Evolutionary conservation across 2,888 invertebrate species (phyloP).

Genomic region (Ectobius pallidus): DNA sequence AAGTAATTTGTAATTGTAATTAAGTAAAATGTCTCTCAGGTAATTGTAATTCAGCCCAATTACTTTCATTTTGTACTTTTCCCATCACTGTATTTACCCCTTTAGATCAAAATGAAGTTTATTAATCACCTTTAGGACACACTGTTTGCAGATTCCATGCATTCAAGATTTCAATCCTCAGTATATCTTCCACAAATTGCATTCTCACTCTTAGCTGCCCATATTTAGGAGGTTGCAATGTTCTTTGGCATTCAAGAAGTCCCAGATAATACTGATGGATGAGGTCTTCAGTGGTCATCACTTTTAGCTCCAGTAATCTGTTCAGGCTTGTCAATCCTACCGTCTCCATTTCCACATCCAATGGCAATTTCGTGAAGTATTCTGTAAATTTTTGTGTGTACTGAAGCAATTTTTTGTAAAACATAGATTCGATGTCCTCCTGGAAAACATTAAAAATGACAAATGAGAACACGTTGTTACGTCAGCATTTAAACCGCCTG

Average conservation of each 20-base stretch:
- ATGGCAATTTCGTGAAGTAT: slow-evolving; percentile 84
- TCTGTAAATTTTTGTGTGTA: slow-evolving; percentile 84
- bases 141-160: slow-evolving; percentile 85
- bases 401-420: slow-evolving; percentile 87
- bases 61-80: too few species aligned
- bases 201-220: slow-evolving; percentile 80
- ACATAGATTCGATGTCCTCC: slow-evolving; percentile 91
- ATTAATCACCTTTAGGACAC: slow-evolving; percentile 80
- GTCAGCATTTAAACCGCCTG: too few species aligned
- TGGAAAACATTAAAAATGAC: too few species aligned
- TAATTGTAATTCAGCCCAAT: too few species aligned
- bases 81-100: too few species aligned
- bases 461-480: too few species aligned
- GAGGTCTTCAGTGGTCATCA: slow-evolving; percentile 84
- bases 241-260: slow-evolving; percentile 70
- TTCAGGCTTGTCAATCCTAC: slow-evolving; percentile 58
- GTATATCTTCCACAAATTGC: slow-evolving; percentile 70
- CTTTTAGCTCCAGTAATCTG: slow-evolving; percentile 76
- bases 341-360: slow-evolving; percentile 53
- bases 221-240: slow-evolving; percentile 65
- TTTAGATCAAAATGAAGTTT: too few species aligned
- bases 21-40: too few species aligned
- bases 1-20: too few species aligned
- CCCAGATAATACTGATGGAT: slow-evolving; percentile 79
- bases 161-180: slow-evolving; percentile 87